Base-by-base conservation (phyloP, 2,113 vertebrate species). In the Ophiodon elongatus region DNA sequence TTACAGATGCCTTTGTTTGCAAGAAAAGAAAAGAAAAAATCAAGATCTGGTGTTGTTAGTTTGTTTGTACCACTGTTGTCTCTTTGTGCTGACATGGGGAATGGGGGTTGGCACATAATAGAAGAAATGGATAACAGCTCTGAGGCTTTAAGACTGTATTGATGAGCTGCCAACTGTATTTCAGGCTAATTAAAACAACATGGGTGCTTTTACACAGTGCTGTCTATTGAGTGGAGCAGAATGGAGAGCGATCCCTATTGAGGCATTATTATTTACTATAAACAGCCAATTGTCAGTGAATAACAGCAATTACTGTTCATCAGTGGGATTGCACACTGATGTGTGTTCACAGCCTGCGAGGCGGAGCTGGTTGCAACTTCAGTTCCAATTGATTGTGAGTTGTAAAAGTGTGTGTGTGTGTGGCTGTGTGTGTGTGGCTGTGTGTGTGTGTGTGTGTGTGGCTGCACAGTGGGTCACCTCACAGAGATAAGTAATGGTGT, bases 101-200 rank as follows among this genome's bases (percentile, higher is more conserved):
- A 27, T n/a, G 60, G 76, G 25, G 14, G n/a, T 39, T 39, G 67
- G 37, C 17, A 19, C 64, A 69, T 66, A 37, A 88, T 69, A 69
- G 52, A 57, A 29, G 25, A 71, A 73, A 78, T 2, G 25, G 69
- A 77, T 76, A 76, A 72, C 56, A 37, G 74, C 83, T 70, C 63
- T 2, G 23, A 71, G 60, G 66, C 70, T 85, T 62, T 10, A 73
- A 84, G 72, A 66, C 59, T 39, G 80, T 59, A 82, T 67, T 63
- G 78, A 83, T 79, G 33, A 64, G 65, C 72, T 66, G 69, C 64
- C 62, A 73, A 56, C 77, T 82, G 64, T 69, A 65, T 83, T 57
- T 72, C n/a, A 2, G 82, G 79, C 67, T 86, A 71, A 89, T 88
- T 76, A 85, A 87, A 84, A 80, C 83, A 82, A 68, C 76, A 31